phyloP scores from a whole-genome alignment of 1,140 invertebrate genomes.

The Spodoptera litura region DNA sequence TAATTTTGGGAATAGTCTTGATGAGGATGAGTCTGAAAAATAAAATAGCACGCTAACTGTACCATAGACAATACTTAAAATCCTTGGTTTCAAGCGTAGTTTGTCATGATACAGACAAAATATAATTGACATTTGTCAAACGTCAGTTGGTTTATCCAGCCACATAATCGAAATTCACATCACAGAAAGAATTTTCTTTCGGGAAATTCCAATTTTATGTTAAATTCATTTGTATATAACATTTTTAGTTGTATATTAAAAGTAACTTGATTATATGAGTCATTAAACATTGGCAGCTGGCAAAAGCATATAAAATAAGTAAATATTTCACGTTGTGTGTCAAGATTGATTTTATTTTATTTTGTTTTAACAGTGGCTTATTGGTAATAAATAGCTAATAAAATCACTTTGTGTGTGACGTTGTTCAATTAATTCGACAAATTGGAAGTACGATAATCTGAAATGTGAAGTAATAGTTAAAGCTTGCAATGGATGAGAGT shows the following conservation, averaged over 20 bases:
- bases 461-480: slow-evolving; percentile 75
- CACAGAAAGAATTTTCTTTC: slow-evolving; percentile 45
- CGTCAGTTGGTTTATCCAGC: slow-evolving; percentile 57
- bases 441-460: slow-evolving; percentile 76
- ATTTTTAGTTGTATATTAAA: slow-evolving; percentile 25
- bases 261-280: slow-evolving; percentile 34
- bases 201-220: slow-evolving; percentile 51
- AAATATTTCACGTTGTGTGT: slow-evolving; percentile 73
- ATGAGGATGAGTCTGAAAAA: no score
- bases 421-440: slow-evolving; percentile 70
- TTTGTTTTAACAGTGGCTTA: slow-evolving; percentile 81
- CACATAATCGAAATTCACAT: slow-evolving; percentile 50
- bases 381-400: slow-evolving; percentile 80
- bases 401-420: slow-evolving; percentile 79
- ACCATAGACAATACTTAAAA: slow-evolving; percentile 15
- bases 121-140: slow-evolving; percentile 52
- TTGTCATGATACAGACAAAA: not conserved
- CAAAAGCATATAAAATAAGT: slow-evolving; percentile 57
- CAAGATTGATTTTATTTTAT: slow-evolving; percentile 81
- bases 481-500: slow-evolving; percentile 80
- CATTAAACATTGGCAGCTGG: slow-evolving; percentile 51
- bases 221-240: slow-evolving; percentile 40
- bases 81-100: not conserved
- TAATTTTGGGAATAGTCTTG: no score
- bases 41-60: no score